Conservation (phyloP, 2,888 invertebrate genomes). For the Leptinotarsa juncta region DNA sequence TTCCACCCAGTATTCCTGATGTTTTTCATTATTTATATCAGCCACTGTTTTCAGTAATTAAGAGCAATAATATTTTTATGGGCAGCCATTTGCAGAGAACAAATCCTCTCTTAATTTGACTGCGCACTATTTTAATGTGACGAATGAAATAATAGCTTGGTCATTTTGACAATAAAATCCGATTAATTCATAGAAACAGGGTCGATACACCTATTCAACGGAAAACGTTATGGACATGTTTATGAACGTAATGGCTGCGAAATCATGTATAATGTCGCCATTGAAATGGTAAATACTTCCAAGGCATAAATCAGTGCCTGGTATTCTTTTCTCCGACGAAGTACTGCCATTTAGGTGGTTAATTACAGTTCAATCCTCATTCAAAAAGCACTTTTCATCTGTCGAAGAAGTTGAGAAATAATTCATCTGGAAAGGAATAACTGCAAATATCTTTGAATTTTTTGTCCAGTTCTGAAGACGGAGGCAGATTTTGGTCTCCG, state of each 20-base stretch:
- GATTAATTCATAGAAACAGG: constrained; percentile 49
- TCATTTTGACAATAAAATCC: constrained; percentile 40
- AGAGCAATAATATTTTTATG: constrained; percentile 61
- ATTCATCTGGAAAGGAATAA: no score
- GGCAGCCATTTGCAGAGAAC: constrained; percentile 53
- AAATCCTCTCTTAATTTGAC: constrained; percentile 53
- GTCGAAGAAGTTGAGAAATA: no score
- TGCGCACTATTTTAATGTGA: constrained; percentile 42
- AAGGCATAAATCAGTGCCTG: constrained; percentile 1
- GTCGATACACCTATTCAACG: constrained; percentile 37
- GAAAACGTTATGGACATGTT: constrained; percentile 17
- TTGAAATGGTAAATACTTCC: constrained; percentile 13
- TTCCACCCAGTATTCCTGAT: constrained; percentile 49
- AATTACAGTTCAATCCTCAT: neutral
- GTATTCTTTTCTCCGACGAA: neutral
- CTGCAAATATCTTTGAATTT: no score
- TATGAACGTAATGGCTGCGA: constrained; percentile 23
- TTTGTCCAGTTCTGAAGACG: no score
- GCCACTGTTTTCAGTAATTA: constrained; percentile 59
- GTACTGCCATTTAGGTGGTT: neutral
- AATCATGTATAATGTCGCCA: constrained; percentile 24
- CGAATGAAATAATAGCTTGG: constrained; percentile 37
- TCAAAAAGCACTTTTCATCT: neutral
- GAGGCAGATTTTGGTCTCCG: no score
- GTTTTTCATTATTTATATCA: constrained; percentile 58